Conservation (phyloP, 1,140 invertebrate species). For the Papilio aristodemus region DNA sequence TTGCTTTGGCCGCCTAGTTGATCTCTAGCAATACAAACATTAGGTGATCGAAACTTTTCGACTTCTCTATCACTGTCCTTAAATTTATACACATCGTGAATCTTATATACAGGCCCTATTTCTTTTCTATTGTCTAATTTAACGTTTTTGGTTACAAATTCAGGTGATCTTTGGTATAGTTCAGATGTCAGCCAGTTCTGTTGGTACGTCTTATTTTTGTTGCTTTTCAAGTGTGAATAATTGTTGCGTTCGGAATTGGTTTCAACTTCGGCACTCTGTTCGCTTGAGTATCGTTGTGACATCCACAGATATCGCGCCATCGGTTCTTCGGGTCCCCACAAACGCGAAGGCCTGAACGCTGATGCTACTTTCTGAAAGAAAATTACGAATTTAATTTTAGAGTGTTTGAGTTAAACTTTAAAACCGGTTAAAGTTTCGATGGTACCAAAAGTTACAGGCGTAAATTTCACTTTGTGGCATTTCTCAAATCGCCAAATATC, state of each 20-base stretch:
- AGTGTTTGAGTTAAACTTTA: background rate
- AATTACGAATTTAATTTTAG: constrained; percentile 12
- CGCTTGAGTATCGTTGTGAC: constrained; percentile 64
- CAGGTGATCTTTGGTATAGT: constrained; percentile 52
- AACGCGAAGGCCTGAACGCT: constrained; percentile 65
- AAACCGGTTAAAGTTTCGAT: background rate
- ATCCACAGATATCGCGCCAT: constrained; percentile 72
- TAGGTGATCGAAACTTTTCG: constrained; percentile 69
- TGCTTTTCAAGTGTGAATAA: constrained; percentile 52
- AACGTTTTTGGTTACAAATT: constrained; percentile 50
- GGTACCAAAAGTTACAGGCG: too few species aligned
- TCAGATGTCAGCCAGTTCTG: constrained; percentile 57
- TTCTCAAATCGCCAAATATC: background rate
- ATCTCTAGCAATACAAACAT: constrained; percentile 68
- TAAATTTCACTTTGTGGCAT: too few species aligned
- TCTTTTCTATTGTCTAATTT: constrained; percentile 45
- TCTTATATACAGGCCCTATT: constrained; percentile 50
- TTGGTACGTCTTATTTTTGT: constrained; percentile 49
- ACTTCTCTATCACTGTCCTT: constrained; percentile 51
- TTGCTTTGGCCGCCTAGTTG: constrained; percentile 61
- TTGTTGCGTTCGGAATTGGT: constrained; percentile 55
- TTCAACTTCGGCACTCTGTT: constrained; percentile 53
- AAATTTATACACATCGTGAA: constrained; percentile 49
- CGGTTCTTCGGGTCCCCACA: constrained; percentile 74
- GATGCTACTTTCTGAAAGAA: constrained; percentile 68